Evolutionary conservation across 2,888 invertebrate species (phyloP).

Genomic region (Pyrocoelia pectoralis): DNA sequence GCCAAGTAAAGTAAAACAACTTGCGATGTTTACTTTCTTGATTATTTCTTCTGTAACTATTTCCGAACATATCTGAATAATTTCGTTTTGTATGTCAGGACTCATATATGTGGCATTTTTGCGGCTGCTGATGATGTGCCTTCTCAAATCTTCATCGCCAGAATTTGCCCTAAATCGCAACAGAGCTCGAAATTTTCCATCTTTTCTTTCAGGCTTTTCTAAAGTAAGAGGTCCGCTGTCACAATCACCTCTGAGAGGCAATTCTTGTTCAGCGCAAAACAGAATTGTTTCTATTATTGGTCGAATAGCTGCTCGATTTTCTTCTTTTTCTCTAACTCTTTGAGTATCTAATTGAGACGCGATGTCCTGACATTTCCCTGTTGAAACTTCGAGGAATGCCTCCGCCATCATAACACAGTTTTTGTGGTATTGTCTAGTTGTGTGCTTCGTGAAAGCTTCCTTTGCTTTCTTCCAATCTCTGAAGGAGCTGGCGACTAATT

Average conservation of each 20-base stretch:
- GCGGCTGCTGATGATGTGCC: neutral
- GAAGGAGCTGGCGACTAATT: neutral
- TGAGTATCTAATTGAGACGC: neutral
- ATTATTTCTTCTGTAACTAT: neutral
- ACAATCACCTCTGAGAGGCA: constrained; percentile 22
- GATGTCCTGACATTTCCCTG: neutral
- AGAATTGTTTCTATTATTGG: constrained; percentile 28
- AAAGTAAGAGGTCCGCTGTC: constrained; percentile 18
- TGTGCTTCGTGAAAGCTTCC: neutral
- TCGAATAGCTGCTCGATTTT: constrained; percentile 5
- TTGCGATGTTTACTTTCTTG: neutral
- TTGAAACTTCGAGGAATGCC: neutral
- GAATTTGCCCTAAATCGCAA: constrained; percentile 19
- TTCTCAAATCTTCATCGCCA: constrained; percentile 18
- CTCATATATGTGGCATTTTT: neutral
- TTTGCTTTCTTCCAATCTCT: neutral
- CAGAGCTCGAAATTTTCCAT: constrained; percentile 27
- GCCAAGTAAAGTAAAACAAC: too few relatives aligned
- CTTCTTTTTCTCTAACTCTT: neutral
- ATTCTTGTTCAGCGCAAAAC: constrained; percentile 27
- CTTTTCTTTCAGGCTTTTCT: constrained; percentile 19
- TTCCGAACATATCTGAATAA: neutral
- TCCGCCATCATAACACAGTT: neutral
- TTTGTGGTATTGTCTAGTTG: neutral
- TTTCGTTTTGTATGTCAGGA: neutral